Evolutionary conservation across 1,140 invertebrate genomes (phyloP), one percentile per base, ranked within the genome.

Genomic region (Eriocheir sinensis): DNA sequence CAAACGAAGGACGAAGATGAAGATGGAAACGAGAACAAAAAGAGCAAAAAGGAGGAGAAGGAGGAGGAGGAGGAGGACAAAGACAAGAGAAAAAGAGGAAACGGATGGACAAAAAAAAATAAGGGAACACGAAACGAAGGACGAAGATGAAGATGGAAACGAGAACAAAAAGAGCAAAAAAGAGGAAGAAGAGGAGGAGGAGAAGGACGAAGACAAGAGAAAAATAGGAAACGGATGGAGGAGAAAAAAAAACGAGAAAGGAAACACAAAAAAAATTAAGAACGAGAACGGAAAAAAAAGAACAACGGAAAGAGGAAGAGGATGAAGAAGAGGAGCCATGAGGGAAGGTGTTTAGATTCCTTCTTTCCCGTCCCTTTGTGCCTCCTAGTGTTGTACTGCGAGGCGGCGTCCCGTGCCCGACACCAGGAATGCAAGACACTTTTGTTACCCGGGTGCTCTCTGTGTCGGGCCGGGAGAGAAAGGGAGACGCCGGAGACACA

Each of bases 121-220:
- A 72, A 72, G n/a, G 12, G 60, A n/a, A n/a, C n/a, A n/a, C n/a
- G 60, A 15, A 72, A 72, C 12, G n/a, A 72, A 72, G n/a, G 60
- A n/a, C 60, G 12, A n/a, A 72, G n/a, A 72, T 15, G 60, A 72
- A 15, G 12, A n/a, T 15, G n/a, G 12, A 72, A 72, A 72, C n/a
- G 60, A 72, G 12, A n/a, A 72, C 12, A 72, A 72, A n/a, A 72
- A 72, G 60, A 72, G n/a, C 12, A n/a, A n/a, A 15, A 72, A 72
- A n/a, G n/a, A 72, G 60, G 60, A 72, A 72, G 60, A n/a, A n/a
- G n/a, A 72, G 60, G n/a, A 72, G 60, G n/a, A n/a, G n/a, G n/a
- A n/a, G n/a, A n/a, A n/a, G n/a, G n/a, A n/a, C n/a, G n/a, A n/a
- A n/a, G n/a, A 72, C 12, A 72, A n/a, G 60, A n/a, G 60, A 72